A percentile compares a stretch with the other conserved stretches of the same genome.
Evolutionary conservation across 2,888 invertebrate species (phyloP).

Genomic region (Parnassius apollo): DNA sequence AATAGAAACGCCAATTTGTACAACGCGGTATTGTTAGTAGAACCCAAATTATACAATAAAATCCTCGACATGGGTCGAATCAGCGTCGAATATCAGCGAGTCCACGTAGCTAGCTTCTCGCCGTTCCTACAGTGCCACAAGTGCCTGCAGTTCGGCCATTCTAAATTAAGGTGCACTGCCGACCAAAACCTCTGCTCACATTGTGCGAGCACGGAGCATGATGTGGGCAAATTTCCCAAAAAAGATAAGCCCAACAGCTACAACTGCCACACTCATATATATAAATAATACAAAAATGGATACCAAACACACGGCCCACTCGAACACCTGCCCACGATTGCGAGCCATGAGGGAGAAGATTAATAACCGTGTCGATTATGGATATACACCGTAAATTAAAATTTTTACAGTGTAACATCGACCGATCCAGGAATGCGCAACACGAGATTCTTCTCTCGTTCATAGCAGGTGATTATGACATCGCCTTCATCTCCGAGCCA

Average conservation of each 20-base stretch:
- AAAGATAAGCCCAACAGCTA: no score
- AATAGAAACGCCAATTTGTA: no score
- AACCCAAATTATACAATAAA: no score
- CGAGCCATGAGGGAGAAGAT: background rate
- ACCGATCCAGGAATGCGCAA: no score
- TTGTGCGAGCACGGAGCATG: no score
- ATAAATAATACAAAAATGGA: background rate
- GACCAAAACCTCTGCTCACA: background rate
- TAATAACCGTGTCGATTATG: background rate
- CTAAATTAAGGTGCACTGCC: background rate
- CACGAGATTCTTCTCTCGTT: background rate
- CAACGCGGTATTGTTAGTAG: no score
- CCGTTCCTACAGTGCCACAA: background rate
- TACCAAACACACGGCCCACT: background rate
- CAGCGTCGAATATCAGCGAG: no score
- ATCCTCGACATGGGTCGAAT: no score
- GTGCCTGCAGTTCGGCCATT: constrained; percentile 2
- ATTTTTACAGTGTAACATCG: no score
- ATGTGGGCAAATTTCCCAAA: background rate
- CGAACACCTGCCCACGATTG: background rate
- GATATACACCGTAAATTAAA: background rate
- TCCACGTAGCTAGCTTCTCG: no score
- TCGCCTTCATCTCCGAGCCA: constrained; percentile 1
- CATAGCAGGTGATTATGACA: background rate
- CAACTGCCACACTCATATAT: no score